Conservation (phyloP, 1,140 invertebrate genomes). For the Pogonus chalceus region DNA sequence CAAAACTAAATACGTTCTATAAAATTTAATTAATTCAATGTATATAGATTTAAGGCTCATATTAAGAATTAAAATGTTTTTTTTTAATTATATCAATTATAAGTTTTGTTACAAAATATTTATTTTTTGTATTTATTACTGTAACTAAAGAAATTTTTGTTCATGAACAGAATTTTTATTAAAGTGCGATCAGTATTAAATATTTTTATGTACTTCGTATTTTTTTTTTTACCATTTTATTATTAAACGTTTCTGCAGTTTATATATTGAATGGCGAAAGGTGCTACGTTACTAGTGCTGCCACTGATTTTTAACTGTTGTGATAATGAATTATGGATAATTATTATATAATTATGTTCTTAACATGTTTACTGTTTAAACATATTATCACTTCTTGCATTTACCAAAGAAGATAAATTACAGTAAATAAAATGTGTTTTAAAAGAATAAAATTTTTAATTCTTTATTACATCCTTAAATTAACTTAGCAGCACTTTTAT, state of each 20-base stretch:
- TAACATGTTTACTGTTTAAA: background rate
- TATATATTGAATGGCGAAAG: background rate
- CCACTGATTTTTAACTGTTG: background rate
- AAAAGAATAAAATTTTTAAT: background rate
- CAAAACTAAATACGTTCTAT: too few species aligned
- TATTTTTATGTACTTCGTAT: constrained; percentile 2
- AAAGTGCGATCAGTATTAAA: constrained; percentile 3
- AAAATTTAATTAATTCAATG: too few species aligned
- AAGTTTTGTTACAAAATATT: too few species aligned
- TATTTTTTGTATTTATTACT: constrained; percentile 1
- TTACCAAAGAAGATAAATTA: background rate
- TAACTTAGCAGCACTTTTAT: constrained; percentile 53
- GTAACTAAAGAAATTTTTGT: background rate
- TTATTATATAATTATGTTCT: background rate
- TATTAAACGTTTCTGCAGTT: too few species aligned
- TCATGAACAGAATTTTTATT: background rate
- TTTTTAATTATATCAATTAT: too few species aligned
- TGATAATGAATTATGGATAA: background rate
- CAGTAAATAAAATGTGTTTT: background rate
- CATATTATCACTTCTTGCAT: background rate
- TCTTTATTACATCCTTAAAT: background rate
- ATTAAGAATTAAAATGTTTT: too few species aligned
- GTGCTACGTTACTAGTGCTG: background rate
- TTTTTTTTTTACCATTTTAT: background rate
- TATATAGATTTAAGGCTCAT: too few species aligned